Evolutionary conservation across 2,113 vertebrate species (phyloP), one percentile per base, ranked within the genome.

Genomic region (Camelus dromedarius): DNA sequence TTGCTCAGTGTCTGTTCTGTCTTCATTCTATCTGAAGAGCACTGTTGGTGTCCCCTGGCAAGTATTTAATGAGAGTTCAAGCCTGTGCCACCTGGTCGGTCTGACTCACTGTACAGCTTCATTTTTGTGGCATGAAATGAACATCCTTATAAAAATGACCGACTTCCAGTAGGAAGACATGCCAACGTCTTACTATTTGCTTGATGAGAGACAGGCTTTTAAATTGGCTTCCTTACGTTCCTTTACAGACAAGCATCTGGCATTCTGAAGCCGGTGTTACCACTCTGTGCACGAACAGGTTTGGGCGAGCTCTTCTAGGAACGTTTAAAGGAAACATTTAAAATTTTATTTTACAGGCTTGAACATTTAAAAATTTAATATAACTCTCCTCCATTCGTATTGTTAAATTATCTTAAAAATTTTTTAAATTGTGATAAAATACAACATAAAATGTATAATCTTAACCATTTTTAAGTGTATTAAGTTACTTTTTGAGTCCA

Each of bases 191-290:
- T 14, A 13, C 73, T 72, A 2, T 18, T 14, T 7, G 18, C 84
- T 32, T 13, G 14, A n/a, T 12, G 32, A 48, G 35, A 83, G 62
- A 32, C 5, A 0, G 6, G 13, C 76, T 67, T 46, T 19, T n/a
- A 35, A 13, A 6, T 32, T 35, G 80, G 67, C 58, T 18, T 9
- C 26, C 48, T 50, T 22, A 12, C 13, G 2, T 30, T 50, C 38
- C 19, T 6, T 22, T 72, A 18, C 2, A 28, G 80, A 38, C 0
- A 0, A 6, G 46, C 54, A 1, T 20, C 54, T 58, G 67, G 76
- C 9, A 0, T 50, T n/a, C 58, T 0, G 11, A 56, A 30, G 70
- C 15, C 81, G 14, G n/a, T 3, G 0, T 56, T 32, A 0, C 1
- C 7, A 10, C 32, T 10, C 28, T 16, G 9, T 0, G 16, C 32